Evolutionary conservation across 2,113 vertebrate genomes (phyloP), one percentile per base, ranked within the genome.

Genomic region (Drymodes brunneopygia): DNA sequence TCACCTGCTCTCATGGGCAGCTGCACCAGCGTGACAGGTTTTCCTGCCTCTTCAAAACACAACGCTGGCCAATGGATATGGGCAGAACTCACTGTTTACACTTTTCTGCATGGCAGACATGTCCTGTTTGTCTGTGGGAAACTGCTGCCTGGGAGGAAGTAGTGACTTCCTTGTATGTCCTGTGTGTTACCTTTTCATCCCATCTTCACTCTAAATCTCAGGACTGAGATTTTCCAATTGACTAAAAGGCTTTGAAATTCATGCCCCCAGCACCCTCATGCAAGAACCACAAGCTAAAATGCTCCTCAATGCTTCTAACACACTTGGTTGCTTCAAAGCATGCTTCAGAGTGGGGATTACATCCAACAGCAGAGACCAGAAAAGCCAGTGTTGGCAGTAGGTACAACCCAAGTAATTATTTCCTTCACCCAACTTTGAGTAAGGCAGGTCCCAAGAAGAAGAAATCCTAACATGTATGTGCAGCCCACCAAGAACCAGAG

Each of bases 1-100:
- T 93, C 83, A 94, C 67, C 85, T 73, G 56, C 56, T 81, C 62
- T 86, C 78, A 45, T 71, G 2, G 72, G 61, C 90, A 95, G 81
- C 88, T 92, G 90, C 90, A n/a, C 71, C 67, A 94, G 85, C 9
- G 2, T 93, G 86, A 92, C 53, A 8, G n/a, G 66, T 51, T 93
- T 95, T 95, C 91, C 94, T 96, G 81, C 67, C 62, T 81, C 95
- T 87, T 87, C 81, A 95, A 96, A 97, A 92, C 74, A 92, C 48
- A 53, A 10, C 6, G 0, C 54, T 95, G 90, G 74, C 92, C 90
- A 86, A 44, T 56, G 58, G 58, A 40, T 53, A 88, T 11, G 58
- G 67, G 38, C 90, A 81, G 77, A 86, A 60, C 58, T 66, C 58
- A 50, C 75, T 84, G 57, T 57, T 90, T 70, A 80, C 74, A 18